Conservation (phyloP, 2,113 vertebrate species). For the Crotalus viridis region DNA sequence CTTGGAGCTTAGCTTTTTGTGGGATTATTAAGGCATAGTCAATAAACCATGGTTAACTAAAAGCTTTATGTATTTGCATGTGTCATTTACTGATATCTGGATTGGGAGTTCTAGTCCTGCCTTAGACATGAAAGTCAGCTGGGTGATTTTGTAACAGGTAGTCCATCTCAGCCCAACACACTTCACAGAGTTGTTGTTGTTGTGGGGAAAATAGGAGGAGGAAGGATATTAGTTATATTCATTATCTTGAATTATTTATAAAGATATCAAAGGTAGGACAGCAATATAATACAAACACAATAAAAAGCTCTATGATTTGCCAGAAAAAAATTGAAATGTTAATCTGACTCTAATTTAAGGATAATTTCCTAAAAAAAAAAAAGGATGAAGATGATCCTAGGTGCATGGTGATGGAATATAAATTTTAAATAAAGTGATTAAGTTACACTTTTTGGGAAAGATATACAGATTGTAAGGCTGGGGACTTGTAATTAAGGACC, state of each 20-base stretch:
- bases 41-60: not conserved
- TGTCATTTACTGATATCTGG: not conserved
- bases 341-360: not conserved
- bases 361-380: not conserved
- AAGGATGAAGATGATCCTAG: not conserved
- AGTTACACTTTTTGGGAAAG: not conserved
- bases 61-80: not conserved
- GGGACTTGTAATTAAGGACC: too few species aligned
- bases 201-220: not conserved
- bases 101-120: not conserved
- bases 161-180: not conserved
- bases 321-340: not conserved
- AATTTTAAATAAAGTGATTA: not conserved
- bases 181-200: not conserved
- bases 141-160: not conserved
- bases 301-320: not conserved
- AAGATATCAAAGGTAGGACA: not conserved
- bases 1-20: not conserved
- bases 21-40: not conserved
- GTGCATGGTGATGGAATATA: not conserved
- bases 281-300: not conserved
- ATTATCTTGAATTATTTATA: not conserved
- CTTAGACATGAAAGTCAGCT: not conserved
- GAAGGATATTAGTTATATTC: not conserved
- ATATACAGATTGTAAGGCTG: not conserved